phyloP scores from a whole-genome alignment of 2,888 invertebrate genomes.

The Cephus sareptanus region DNA sequence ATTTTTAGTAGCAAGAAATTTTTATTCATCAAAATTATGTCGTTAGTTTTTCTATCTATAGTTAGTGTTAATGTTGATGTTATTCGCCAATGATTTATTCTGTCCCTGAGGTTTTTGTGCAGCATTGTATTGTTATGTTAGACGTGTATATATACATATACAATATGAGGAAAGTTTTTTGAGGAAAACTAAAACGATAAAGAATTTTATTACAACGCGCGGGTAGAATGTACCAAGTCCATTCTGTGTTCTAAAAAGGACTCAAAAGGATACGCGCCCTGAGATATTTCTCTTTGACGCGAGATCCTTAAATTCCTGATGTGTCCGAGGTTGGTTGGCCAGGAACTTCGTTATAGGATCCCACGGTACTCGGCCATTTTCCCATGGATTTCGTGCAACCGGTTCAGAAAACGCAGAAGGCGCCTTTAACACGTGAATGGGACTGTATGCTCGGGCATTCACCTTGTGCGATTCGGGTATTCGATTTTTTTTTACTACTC shows the following conservation, averaged over 20 bases:
- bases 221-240: background rate
- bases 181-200: background rate
- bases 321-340: background rate
- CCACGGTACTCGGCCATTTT: slow-evolving; percentile 50
- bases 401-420: slow-evolving; percentile 48
- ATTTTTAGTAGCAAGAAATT: background rate
- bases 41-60: background rate
- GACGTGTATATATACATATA: background rate
- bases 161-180: background rate
- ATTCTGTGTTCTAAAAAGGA: background rate
- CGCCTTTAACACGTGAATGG: slow-evolving; percentile 48
- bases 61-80: background rate
- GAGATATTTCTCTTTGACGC: background rate
- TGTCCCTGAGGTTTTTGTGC: background rate
- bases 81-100: background rate
- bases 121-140: background rate
- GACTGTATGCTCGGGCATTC: slow-evolving; percentile 44
- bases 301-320: slow-evolving; percentile 12
- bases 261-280: background rate
- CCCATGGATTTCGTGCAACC: slow-evolving; percentile 53
- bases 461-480: slow-evolving; percentile 42
- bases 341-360: slow-evolving; percentile 24
- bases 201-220: background rate
- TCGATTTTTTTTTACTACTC: slow-evolving; percentile 12
- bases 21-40: background rate